Evolutionary conservation across 2,888 invertebrate species (phyloP).

Genomic region (Mycogona germanica): DNA sequence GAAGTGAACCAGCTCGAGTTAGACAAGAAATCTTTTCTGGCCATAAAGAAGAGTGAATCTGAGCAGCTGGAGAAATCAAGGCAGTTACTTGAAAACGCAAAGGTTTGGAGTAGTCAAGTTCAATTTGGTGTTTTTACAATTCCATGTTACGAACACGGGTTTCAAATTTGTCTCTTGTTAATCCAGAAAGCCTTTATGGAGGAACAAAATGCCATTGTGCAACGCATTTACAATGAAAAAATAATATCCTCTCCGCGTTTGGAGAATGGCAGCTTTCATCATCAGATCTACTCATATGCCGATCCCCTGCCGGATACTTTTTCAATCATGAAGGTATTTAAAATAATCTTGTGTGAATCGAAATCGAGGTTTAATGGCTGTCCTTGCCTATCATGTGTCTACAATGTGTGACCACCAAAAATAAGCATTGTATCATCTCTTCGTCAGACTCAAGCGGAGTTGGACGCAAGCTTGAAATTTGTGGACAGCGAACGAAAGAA

Average conservation of each 20-base stretch:
- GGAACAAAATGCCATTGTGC: constrained; percentile 3
- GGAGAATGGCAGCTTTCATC: no score
- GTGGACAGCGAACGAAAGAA: background rate
- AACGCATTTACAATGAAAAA: background rate
- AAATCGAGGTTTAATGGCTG: no score
- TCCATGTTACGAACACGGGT: background rate
- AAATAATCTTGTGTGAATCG: background rate
- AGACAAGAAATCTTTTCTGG: background rate
- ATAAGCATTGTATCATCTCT: no score
- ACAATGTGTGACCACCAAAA: no score
- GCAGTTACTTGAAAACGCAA: background rate
- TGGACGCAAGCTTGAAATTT: background rate
- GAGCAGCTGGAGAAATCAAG: background rate
- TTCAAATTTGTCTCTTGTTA: background rate
- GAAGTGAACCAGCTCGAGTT: background rate
- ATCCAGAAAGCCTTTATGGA: constrained; percentile 2
- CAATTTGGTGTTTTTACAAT: background rate
- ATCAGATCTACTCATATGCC: no score
- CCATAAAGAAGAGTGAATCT: background rate
- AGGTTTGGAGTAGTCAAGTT: background rate
- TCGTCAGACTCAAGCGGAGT: background rate
- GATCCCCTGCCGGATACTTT: background rate
- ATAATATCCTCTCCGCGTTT: background rate
- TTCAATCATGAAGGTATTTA: background rate
- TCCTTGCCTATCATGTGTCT: no score